A percentile compares a stretch with the other conserved stretches of the same genome.
phyloP scores from a whole-genome alignment of 2,113 vertebrate species.

The Zeus faber region DNA sequence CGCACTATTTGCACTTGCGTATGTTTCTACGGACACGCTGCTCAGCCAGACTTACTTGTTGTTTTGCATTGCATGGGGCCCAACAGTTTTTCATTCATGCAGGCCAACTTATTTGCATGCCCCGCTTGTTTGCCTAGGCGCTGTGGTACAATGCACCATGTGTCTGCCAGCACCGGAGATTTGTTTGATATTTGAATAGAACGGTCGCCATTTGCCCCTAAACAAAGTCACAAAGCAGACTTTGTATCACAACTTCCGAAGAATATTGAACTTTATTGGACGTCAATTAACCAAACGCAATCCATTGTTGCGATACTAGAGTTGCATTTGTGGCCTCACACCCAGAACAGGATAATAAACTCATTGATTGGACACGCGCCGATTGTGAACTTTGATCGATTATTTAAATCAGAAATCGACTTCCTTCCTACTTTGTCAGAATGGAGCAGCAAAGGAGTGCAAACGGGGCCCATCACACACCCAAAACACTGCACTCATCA shows the following conservation, averaged over 20 bases:
- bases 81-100: neutral
- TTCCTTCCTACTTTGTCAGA: too few species aligned
- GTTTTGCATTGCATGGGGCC: neutral
- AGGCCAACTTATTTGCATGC: slow-evolving; percentile 26
- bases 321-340: neutral
- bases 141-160: neutral
- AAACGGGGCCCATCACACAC: too few species aligned
- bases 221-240: neutral
- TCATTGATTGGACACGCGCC: too few species aligned
- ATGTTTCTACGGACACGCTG: slow-evolving; percentile 9
- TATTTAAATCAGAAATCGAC: too few species aligned
- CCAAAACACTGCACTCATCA: too few species aligned
- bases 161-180: slow-evolving; percentile 11
- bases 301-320: neutral
- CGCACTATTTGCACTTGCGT: neutral
- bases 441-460: too few species aligned
- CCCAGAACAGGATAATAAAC: too few species aligned
- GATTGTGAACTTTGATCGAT: neutral
- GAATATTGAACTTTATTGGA: neutral
- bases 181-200: slow-evolving; percentile 68
- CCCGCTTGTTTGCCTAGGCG: slow-evolving; percentile 6
- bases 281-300: neutral
- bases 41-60: slow-evolving; percentile 10
- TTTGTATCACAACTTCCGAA: neutral
- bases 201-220: neutral